Evolutionary conservation across 23 tunicate genomes (phyloP).

Genomic region (Clavelina lepadiformis): DNA sequence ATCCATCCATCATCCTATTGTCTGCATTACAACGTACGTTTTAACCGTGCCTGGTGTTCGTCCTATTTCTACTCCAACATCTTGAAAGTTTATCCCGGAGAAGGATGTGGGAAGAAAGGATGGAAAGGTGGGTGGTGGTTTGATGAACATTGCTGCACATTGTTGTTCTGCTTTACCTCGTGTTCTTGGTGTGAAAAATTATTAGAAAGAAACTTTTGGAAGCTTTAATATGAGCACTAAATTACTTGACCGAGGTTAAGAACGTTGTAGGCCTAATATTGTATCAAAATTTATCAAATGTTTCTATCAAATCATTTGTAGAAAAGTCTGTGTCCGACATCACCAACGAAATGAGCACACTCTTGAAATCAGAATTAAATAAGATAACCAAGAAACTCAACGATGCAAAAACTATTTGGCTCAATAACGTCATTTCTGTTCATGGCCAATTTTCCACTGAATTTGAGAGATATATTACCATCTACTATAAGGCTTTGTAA

Average conservation of each 20-base stretch:
- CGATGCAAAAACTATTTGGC: conserved; percentile 10
- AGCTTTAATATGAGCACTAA: too few relatives aligned
- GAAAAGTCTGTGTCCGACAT: conserved; percentile 28
- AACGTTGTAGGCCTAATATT: too few relatives aligned
- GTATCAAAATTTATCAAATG: background rate
- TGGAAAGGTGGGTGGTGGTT: conserved; percentile 32
- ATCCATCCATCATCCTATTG: conserved; percentile 17
- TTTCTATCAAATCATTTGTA: background rate
- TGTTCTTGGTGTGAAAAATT: too few relatives aligned
- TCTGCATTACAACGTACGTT: conserved; percentile 24
- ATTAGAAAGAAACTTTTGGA: too few relatives aligned
- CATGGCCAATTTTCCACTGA: too few relatives aligned
- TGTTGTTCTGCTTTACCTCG: too few relatives aligned
- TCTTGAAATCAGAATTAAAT: conserved; percentile 17
- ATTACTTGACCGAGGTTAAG: too few relatives aligned
- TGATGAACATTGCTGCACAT: too few relatives aligned
- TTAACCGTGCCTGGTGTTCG: conserved; percentile 42
- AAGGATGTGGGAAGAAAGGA: conserved; percentile 28
- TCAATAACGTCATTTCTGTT: conserved; percentile 9
- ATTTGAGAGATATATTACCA: too few relatives aligned
- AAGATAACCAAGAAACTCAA: conserved; percentile 26
- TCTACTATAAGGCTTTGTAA: conserved; percentile 23
- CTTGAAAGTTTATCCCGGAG: conserved; percentile 45
- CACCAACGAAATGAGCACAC: conserved; percentile 16
- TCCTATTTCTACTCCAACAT: conserved; percentile 31